These are phyloP conservation scores for Mimumesa dahlbomi DNA, from an alignment of 2,888 invertebrate genomes.

Conservation along the genomic window DNA sequence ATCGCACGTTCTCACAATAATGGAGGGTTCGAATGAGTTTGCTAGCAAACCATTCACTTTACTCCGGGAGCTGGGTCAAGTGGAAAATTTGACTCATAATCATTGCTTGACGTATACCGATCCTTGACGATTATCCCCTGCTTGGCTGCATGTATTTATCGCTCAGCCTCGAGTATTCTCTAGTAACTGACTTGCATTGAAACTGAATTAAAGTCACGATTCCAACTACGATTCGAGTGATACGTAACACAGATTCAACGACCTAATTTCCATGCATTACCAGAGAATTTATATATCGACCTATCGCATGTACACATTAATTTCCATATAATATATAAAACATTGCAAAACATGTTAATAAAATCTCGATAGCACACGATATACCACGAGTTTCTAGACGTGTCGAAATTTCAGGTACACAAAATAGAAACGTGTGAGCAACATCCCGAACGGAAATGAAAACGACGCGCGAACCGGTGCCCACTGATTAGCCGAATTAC, in stretches of 20 bases:
- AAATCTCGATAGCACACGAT: conserved; percentile 1
- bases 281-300: too few species aligned
- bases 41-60: conserved; percentile 53
- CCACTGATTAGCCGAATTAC: conserved; percentile 59
- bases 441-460: conserved; percentile 6
- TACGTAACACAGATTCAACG: too few species aligned
- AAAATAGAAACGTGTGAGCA: neutral
- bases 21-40: conserved; percentile 59
- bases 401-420: neutral
- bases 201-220: neutral
- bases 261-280: too few species aligned
- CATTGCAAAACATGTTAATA: too few species aligned
- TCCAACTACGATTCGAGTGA: neutral
- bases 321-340: too few species aligned
- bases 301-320: too few species aligned
- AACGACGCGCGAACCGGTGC: conserved; percentile 17
- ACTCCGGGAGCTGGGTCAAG: conserved; percentile 62
- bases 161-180: neutral
- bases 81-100: conserved; percentile 55
- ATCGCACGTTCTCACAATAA: conserved; percentile 51
- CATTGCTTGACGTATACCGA: conserved; percentile 27
- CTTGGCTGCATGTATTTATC: neutral
- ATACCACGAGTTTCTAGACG: too few species aligned
- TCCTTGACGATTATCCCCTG: conserved; percentile 15
- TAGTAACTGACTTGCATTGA: too few species aligned